Conservation (phyloP, 2,888 invertebrate genomes). For the Erebia ligea region DNA sequence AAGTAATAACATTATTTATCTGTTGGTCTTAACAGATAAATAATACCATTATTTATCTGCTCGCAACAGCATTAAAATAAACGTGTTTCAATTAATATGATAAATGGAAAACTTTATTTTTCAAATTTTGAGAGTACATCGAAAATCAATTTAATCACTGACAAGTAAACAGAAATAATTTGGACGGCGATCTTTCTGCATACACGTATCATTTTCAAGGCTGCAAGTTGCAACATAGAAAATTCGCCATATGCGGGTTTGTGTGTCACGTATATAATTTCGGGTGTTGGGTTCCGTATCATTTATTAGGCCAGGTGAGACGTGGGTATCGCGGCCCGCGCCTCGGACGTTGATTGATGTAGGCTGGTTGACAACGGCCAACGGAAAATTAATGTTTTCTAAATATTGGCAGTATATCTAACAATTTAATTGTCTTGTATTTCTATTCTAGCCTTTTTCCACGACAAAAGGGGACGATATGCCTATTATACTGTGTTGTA, state of each 20-base stretch:
- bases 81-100: no score
- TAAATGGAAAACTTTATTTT: no score
- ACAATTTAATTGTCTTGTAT: not conserved
- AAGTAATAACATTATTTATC: no score
- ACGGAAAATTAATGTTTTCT: conserved; percentile 16
- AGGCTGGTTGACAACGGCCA: conserved; percentile 24
- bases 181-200: no score
- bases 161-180: no score
- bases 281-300: conserved; percentile 19
- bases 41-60: no score
- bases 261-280: conserved; percentile 26
- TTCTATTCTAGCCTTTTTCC: not conserved
- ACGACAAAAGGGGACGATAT: not conserved
- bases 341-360: conserved; percentile 38
- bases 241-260: conserved; percentile 1
- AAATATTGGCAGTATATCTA: not conserved
- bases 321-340: conserved; percentile 23
- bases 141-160: no score
- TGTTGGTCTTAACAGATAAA: no score
- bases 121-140: no score
- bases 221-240: not conserved
- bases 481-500: no score
- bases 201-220: not conserved
- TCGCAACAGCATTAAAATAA: no score
- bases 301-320: conserved; percentile 40